phyloP scores from a whole-genome alignment of 2,888 invertebrate genomes.

The Drosophila flavopinicola region DNA sequence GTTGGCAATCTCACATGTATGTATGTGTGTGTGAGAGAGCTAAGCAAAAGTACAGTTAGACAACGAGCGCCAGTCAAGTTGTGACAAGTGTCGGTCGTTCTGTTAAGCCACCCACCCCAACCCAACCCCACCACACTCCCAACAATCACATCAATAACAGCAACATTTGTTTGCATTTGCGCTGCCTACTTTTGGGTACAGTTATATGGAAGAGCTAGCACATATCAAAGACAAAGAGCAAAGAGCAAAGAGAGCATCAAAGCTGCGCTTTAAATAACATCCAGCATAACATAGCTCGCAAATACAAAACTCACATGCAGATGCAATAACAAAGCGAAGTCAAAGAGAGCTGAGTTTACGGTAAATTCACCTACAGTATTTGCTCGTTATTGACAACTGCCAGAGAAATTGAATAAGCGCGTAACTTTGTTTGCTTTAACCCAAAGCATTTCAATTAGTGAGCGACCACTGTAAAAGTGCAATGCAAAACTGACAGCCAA shows the following conservation, averaged over 20 bases:
- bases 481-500: neutral
- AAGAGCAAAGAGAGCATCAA: neutral
- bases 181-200: slow-evolving; percentile 26
- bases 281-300: too few species aligned
- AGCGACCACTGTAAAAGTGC: neutral
- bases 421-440: too few species aligned
- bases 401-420: too few species aligned
- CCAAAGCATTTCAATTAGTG: neutral
- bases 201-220: neutral
- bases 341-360: too few species aligned
- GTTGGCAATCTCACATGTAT: slow-evolving; percentile 7
- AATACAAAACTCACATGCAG: neutral
- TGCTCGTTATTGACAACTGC: too few species aligned
- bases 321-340: neutral
- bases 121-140: neutral
- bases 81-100: slow-evolving; percentile 41
- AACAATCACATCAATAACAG: neutral
- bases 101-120: neutral
- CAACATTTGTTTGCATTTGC: slow-evolving; percentile 3
- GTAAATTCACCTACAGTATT: too few species aligned
- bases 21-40: slow-evolving; percentile 17
- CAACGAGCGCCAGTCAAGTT: slow-evolving; percentile 60
- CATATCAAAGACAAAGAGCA: neutral
- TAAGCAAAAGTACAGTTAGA: slow-evolving; percentile 68
- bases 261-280: too few species aligned